Evolutionary conservation across 2,113 vertebrate species (phyloP).

Genomic region (Electrona antarctica): DNA sequence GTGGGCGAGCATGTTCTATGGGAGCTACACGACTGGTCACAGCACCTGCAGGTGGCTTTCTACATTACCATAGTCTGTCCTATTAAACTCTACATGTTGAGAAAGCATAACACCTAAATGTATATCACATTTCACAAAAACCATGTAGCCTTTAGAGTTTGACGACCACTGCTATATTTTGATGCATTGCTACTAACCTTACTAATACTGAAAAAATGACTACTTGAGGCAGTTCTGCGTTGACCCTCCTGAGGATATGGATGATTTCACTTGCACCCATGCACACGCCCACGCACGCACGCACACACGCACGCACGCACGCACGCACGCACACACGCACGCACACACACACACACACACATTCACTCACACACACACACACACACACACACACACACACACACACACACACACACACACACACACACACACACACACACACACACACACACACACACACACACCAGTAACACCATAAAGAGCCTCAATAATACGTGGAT

Average conservation of each 20-base stretch:
- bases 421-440: slow-evolving; percentile 22
- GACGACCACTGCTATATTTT: slow-evolving; percentile 8
- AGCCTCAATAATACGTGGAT: slow-evolving; percentile 16
- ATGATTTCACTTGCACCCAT: slow-evolving; percentile 22
- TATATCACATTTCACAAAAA: slow-evolving; percentile 24
- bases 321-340: slow-evolving; percentile 11
- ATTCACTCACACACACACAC: slow-evolving; percentile 2
- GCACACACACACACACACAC: slow-evolving; percentile 13
- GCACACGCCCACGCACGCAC: background rate
- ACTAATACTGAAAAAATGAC: slow-evolving; percentile 50
- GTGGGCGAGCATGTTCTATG: slow-evolving; percentile 57
- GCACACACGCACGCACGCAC: slow-evolving; percentile 19
- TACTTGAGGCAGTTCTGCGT: slow-evolving; percentile 54
- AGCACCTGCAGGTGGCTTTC: slow-evolving; percentile 36
- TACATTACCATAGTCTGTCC: slow-evolving; percentile 12
- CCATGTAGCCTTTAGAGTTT: slow-evolving; percentile 30
- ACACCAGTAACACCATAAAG: slow-evolving; percentile 4
- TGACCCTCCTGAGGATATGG: slow-evolving; percentile 60
- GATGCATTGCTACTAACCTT: slow-evolving; percentile 38
- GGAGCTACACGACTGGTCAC: slow-evolving; percentile 51
- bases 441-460: slow-evolving; percentile 6
- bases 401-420: background rate
- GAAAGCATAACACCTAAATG: slow-evolving; percentile 20
- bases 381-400: slow-evolving; percentile 21
- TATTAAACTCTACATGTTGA: slow-evolving; percentile 10